These are phyloP conservation scores for Cyprinodon tularosa DNA, from an alignment of 2,113 vertebrate species.

Conservation along the genomic window DNA sequence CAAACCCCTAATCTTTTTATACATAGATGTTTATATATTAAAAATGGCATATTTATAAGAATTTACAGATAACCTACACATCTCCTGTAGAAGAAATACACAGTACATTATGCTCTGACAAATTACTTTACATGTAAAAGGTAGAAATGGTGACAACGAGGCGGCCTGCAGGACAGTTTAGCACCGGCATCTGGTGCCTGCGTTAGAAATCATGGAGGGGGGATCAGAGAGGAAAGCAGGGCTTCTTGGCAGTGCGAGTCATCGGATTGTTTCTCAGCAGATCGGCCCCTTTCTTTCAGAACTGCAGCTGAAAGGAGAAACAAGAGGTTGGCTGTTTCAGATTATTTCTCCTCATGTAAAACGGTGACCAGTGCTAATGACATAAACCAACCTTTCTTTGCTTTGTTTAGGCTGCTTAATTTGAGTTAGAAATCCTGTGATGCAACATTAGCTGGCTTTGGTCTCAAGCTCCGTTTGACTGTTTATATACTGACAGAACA, in stretches of 20 bases:
- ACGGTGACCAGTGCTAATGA: neutral
- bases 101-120: constrained; percentile 87
- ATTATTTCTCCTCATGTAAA: neutral
- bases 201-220: constrained; percentile 11
- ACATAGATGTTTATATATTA: constrained; percentile 78
- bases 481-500: neutral
- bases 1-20: constrained; percentile 87
- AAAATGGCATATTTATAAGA: constrained; percentile 93
- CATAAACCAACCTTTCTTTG: neutral
- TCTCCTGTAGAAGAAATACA: constrained; percentile 89
- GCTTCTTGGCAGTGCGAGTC: constrained; percentile 81
- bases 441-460: neutral
- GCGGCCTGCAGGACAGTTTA: constrained; percentile 71
- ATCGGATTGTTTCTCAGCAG: constrained; percentile 58
- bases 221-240: constrained; percentile 43
- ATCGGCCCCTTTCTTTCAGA: constrained; percentile 49
- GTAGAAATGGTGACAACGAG: constrained; percentile 78
- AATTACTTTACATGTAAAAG: constrained; percentile 92
- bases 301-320: constrained; percentile 59
- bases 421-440: neutral
- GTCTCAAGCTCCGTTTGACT: neutral
- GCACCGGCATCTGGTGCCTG: constrained; percentile 73
- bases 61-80: constrained; percentile 90
- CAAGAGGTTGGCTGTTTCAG: neutral
- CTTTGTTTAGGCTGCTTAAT: neutral